Evolutionary conservation across 2,113 vertebrate genomes (phyloP).

Genomic region (Atrichornis clamosus): DNA sequence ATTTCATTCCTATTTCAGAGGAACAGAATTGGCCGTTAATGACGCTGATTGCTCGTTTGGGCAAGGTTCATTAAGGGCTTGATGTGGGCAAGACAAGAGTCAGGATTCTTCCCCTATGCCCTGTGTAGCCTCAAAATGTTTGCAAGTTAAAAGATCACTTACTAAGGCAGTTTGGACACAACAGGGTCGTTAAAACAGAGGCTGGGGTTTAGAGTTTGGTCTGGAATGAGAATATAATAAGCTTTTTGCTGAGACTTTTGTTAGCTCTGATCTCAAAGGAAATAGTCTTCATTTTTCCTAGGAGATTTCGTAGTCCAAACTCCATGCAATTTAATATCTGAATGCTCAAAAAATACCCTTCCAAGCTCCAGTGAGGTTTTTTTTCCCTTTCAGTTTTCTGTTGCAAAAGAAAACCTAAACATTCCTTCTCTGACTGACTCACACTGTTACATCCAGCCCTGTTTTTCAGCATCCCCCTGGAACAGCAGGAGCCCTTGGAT

Average conservation of each 20-base stretch:
- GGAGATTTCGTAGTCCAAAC: not conserved
- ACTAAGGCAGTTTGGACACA: not conserved
- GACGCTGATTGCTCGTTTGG: not conserved
- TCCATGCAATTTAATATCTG: not conserved
- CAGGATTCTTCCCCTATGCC: not conserved
- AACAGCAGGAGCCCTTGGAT: fast-evolving
- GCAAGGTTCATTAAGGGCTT: not conserved
- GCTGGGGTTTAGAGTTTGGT: not conserved
- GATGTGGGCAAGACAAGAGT: not conserved
- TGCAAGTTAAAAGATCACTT: not conserved
- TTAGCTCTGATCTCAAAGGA: conserved; percentile 38
- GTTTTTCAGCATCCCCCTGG: not conserved
- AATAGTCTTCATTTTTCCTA: conserved; percentile 9
- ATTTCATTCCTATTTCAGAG: not conserved
- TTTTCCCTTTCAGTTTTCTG: not conserved
- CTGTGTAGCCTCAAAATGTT: not conserved
- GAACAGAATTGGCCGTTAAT: not conserved
- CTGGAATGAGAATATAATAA: not conserved
- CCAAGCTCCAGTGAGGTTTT: not conserved
- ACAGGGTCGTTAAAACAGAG: not conserved
- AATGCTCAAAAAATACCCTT: not conserved
- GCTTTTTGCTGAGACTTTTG: not conserved
- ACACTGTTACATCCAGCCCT: not conserved
- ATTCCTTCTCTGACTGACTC: not conserved
- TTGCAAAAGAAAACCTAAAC: not conserved